phyloP scores from a whole-genome alignment of 2,888 invertebrate species.

The Nomada lathburiana region DNA sequence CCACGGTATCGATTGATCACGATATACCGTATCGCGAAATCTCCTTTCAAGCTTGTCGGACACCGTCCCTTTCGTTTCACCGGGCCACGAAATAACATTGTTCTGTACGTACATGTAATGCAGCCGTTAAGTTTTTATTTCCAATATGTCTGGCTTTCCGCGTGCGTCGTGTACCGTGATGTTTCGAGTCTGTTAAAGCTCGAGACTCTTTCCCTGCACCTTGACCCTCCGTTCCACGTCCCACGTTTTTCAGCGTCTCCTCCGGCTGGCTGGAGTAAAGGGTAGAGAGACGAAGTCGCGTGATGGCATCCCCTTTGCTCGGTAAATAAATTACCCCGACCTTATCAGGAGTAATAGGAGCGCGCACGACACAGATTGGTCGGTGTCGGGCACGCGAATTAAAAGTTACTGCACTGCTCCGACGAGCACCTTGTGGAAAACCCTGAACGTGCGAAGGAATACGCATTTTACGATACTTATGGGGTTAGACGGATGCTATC shows the following conservation, averaged over 20 bases:
- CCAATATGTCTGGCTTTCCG: constrained; percentile 17
- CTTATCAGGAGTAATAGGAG: constrained; percentile 84
- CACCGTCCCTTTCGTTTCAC: background rate
- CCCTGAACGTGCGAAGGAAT: constrained; percentile 23
- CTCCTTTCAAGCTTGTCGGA: background rate
- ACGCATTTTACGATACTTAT: constrained; percentile 13
- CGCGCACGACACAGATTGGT: constrained; percentile 84
- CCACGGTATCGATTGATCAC: constrained; percentile 15
- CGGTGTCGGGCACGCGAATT: constrained; percentile 83
- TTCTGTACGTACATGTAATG: background rate
- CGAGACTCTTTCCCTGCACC: background rate
- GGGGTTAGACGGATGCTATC: background rate
- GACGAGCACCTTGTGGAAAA: constrained; percentile 37
- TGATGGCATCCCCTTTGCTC: constrained; percentile 82
- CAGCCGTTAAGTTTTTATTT: constrained; percentile 46
- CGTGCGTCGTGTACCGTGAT: constrained; percentile 16
- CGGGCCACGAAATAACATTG: constrained; percentile 11
- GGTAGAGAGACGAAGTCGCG: constrained; percentile 76
- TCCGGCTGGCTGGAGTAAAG: constrained; percentile 35
- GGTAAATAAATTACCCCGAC: constrained; percentile 83
- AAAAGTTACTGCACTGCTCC: constrained; percentile 79
- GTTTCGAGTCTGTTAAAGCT: background rate
- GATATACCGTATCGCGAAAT: background rate
- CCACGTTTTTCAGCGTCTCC: constrained; percentile 35
- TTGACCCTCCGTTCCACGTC: background rate